Evolutionary conservation across 2,888 invertebrate species (phyloP), one percentile per base, ranked within the genome.

Genomic region (Apamea anceps): DNA sequence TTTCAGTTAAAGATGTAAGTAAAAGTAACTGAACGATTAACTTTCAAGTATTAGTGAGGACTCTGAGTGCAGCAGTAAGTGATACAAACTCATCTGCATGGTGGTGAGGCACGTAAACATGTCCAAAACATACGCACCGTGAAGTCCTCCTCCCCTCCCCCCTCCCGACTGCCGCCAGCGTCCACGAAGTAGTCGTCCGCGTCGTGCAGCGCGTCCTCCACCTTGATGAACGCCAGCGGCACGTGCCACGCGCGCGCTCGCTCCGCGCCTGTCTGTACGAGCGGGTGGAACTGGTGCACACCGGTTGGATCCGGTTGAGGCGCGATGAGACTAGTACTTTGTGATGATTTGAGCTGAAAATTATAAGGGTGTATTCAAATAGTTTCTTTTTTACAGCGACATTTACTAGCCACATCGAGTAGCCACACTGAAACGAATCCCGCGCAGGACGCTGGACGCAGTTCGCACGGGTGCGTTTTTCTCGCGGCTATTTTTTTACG

Each of bases 221-320:
- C 85, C 71, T 94, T 94, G 0, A 94, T 85, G 57, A 93, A 92
- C 0, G 90, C 45, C 2, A 91, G 65, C 18, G 75, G 89, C 48
- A 18, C 77, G 60, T 25, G 83, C 45, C 21, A 21, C 62, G 0
- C n/a, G 7, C 32, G 62, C 37, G n/a, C 60, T 0, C 32, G 0
- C 12, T 37, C 72, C 0, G 12, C 0, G 2, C 42, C 37, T 7
- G 62, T 13, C 62, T 37, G 13, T 8, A 62, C 8, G 37, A 13
- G 37, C n/a, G 37, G 7, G 3, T 12, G 60, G 37, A 12, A 21
- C 63, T n/a, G 62, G 21, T 37, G 12, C 18, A 7, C 18, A 2
- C 62, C 37, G 12, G 62, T 4, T 0, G n/a, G 2, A 4, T 72
- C 62, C n/a, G 62, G 62, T 4, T n/a, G n/a, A 45, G 18, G 37